Conservation (phyloP, 2,113 vertebrate species). For the Trichechus manatus region DNA sequence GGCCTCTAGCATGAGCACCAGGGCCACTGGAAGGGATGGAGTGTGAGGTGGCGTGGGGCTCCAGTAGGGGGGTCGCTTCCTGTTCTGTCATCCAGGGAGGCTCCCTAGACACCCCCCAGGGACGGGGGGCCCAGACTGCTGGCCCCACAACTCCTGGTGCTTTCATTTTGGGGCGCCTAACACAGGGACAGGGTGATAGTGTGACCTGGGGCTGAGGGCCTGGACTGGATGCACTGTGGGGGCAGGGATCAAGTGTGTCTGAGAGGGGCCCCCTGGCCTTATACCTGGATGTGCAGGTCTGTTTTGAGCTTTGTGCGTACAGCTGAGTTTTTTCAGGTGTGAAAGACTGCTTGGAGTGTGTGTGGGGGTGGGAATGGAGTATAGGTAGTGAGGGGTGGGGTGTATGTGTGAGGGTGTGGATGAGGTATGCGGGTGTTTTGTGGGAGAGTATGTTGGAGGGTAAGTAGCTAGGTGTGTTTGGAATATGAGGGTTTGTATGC, state of each 20-base stretch:
- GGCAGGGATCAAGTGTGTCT: too few species aligned
- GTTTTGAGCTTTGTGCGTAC: neutral
- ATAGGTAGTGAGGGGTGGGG: neutral
- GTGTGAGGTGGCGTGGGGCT: slow-evolving; percentile 46
- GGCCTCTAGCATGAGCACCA: slow-evolving; percentile 43
- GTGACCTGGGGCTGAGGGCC: neutral
- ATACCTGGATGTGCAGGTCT: neutral
- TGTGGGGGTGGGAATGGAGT: neutral
- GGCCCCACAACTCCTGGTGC: neutral
- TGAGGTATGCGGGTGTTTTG: too few species aligned
- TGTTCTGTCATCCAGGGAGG: slow-evolving; percentile 8
- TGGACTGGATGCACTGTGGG: neutral
- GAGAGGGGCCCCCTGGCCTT: neutral
- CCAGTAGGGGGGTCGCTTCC: slow-evolving; percentile 30
- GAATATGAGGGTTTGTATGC: neutral
- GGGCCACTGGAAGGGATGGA: slow-evolving; percentile 73
- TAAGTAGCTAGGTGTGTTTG: neutral
- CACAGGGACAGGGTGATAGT: neutral
- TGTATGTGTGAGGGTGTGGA: neutral
- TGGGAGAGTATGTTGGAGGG: neutral
- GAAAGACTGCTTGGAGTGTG: neutral
- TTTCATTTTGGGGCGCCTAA: neutral
- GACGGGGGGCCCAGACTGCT: neutral
- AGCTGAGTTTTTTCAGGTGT: neutral
- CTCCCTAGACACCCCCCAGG: neutral